These are phyloP conservation scores for Hippocampus zosterae DNA, from an alignment of 2,113 vertebrate genomes.

Conservation along the genomic window DNA sequence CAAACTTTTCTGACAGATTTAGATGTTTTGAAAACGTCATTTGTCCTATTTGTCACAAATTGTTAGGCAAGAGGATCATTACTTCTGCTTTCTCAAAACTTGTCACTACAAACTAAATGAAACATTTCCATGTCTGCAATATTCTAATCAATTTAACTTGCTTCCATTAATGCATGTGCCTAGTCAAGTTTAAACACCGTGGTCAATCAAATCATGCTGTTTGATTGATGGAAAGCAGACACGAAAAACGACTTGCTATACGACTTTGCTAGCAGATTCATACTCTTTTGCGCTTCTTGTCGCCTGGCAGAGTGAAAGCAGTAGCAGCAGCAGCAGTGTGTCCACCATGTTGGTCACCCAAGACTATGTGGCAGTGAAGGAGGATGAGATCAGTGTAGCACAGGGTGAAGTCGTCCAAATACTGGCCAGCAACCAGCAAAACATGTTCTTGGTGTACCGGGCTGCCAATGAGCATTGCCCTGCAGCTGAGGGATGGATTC, in stretches of 20 bases:
- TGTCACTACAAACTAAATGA: neutral
- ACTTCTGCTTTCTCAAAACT: constrained; percentile 27
- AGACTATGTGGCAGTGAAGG: constrained; percentile 98
- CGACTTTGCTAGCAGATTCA: neutral
- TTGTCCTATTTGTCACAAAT: neutral
- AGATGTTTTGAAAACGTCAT: neutral
- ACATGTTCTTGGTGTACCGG: constrained; percentile 99
- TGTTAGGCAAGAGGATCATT: neutral
- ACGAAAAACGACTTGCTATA: neutral
- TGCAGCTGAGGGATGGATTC: constrained; percentile 99
- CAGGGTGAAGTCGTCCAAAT: constrained; percentile 99
- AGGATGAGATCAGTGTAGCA: constrained; percentile 98
- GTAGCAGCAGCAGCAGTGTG: constrained; percentile 96
- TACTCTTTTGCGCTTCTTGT: constrained; percentile 2
- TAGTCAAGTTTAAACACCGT: constrained; percentile 3
- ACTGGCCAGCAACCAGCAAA: constrained; percentile 99
- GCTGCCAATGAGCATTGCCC: constrained; percentile 95
- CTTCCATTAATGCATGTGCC: constrained; percentile 41
- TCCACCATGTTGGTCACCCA: constrained; percentile 99
- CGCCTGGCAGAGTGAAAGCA: constrained; percentile 92
- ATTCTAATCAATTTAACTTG: constrained; percentile 18
- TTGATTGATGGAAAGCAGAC: constrained; percentile 42
- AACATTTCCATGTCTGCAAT: constrained; percentile 3
- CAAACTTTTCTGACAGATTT: neutral
- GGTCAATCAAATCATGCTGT: constrained; percentile 41